These are phyloP conservation scores for Pachliopta kotzebuea DNA, from an alignment of 2,888 invertebrate genomes.

Conservation along the genomic window DNA sequence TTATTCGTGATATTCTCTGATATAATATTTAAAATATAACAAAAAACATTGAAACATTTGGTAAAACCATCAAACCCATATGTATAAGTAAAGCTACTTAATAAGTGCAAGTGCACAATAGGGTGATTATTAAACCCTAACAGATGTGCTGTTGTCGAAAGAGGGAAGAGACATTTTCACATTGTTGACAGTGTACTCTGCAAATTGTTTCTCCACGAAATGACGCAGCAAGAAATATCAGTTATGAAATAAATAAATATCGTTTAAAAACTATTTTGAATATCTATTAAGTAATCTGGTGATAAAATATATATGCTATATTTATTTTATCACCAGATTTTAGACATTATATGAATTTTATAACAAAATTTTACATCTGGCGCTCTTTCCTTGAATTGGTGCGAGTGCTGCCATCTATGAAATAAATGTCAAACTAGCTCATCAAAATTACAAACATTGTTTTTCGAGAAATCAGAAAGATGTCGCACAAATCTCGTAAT, in stretches of 20 bases:
- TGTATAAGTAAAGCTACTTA: slow-evolving; percentile 8
- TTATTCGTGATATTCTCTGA: no score
- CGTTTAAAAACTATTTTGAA: background rate
- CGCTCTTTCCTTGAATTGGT: no score
- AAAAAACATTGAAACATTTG: slow-evolving; percentile 7
- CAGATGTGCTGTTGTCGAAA: slow-evolving; percentile 21
- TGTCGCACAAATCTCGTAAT: background rate
- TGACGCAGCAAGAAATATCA: background rate
- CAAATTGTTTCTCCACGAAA: background rate
- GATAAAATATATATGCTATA: no score
- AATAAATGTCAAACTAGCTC: background rate
- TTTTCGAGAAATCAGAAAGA: background rate
- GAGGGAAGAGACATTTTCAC: background rate
- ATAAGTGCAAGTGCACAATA: slow-evolving; percentile 9
- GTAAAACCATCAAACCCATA: slow-evolving; percentile 17
- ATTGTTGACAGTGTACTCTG: background rate
- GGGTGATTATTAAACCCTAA: slow-evolving; percentile 15
- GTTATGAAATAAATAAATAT: background rate
- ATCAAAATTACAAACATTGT: no score
- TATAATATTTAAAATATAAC: background rate
- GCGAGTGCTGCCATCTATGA: slow-evolving; percentile 9
- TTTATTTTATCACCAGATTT: no score
- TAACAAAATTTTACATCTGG: no score
- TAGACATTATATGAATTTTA: no score
- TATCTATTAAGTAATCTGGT: no score